phyloP scores from a whole-genome alignment of 2,113 vertebrate species.

The Zosterops pallidus region DNA sequence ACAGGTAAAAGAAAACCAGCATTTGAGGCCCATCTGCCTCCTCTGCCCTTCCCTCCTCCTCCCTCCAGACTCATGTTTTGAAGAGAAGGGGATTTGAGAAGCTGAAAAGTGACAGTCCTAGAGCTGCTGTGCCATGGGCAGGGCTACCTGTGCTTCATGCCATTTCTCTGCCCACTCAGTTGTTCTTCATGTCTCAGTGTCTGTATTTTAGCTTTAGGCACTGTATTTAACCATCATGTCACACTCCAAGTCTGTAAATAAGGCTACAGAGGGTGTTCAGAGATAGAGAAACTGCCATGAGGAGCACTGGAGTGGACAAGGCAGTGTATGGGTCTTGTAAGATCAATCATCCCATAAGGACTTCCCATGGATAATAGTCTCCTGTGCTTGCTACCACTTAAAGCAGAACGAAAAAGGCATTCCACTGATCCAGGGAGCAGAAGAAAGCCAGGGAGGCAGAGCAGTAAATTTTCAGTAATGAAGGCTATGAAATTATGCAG shows the following conservation, averaged over 20 bases:
- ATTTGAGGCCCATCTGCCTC: background rate
- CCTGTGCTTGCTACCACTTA: background rate
- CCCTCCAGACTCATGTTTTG: background rate
- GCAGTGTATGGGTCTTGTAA: background rate
- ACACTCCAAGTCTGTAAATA: background rate
- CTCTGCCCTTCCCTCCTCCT: background rate
- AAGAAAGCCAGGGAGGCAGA: background rate
- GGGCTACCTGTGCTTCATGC: background rate
- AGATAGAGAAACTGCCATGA: background rate
- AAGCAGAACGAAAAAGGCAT: background rate
- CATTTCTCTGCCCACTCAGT: background rate
- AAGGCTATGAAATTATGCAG: background rate
- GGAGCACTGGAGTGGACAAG: background rate
- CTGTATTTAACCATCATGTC: background rate
- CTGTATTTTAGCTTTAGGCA: background rate
- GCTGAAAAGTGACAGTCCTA: background rate
- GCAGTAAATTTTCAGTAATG: background rate
- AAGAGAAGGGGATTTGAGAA: background rate
- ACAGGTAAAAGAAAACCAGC: background rate
- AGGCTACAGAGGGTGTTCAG: background rate
- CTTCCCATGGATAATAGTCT: background rate
- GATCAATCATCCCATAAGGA: background rate
- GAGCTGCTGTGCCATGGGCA: background rate
- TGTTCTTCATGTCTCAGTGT: background rate
- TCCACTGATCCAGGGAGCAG: background rate